phyloP scores from a whole-genome alignment of 2,888 invertebrate species.

The Orchesellides sinensis region DNA sequence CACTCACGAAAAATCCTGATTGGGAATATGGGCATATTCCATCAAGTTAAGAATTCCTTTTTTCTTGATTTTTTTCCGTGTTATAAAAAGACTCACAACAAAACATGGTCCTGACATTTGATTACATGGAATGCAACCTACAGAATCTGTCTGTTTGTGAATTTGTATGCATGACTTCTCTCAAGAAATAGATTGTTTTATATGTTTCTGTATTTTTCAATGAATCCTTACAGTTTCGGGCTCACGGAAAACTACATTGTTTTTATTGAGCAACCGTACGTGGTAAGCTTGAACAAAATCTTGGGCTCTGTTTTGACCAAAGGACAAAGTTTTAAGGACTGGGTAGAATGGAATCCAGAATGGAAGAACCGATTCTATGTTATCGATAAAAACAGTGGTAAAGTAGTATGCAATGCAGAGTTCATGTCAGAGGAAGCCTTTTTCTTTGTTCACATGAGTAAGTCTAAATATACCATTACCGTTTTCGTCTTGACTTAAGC shows the following conservation, averaged over 20 bases:
- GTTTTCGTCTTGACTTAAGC: constrained; percentile 21
- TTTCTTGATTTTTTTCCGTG: too few species aligned
- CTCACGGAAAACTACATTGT: constrained; percentile 79
- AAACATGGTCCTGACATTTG: too few species aligned
- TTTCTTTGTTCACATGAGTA: constrained; percentile 79
- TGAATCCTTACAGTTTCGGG: constrained; percentile 78
- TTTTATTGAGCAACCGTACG: constrained; percentile 79
- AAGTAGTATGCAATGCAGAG: constrained; percentile 74
- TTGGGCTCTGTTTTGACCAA: constrained; percentile 76
- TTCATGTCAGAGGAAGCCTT: constrained; percentile 77
- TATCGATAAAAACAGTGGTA: constrained; percentile 77
- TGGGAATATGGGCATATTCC: too few species aligned
- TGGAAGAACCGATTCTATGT: constrained; percentile 77
- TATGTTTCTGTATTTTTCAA: not conserved
- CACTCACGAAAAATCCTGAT: too few species aligned
- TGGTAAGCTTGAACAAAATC: constrained; percentile 77
- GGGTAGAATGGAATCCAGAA: constrained; percentile 77
- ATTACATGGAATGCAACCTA: too few species aligned
- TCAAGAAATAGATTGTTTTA: not conserved
- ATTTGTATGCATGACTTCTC: not conserved
- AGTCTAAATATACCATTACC: not conserved
- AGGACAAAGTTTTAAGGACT: constrained; percentile 76
- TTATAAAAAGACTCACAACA: too few species aligned
- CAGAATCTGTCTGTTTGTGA: too few species aligned
- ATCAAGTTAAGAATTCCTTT: too few species aligned